A percentile compares a stretch with the other conserved stretches of the same genome.
These are phyloP conservation scores for Drosophila mimetica DNA, from an alignment of 2,888 invertebrate species.

Conservation along the genomic window DNA sequence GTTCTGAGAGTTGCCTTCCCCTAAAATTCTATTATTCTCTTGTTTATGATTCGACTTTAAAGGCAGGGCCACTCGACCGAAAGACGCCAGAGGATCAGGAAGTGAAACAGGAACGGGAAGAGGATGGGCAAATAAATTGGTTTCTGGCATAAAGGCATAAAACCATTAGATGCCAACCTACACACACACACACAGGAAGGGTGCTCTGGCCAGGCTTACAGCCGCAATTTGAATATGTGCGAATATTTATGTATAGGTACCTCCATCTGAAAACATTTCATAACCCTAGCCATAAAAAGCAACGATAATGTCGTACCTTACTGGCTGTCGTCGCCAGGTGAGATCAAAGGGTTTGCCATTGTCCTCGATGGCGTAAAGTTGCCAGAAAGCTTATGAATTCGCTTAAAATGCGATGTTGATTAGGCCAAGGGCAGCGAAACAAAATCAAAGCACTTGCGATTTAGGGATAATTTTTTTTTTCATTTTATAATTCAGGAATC, in stretches of 20 bases:
- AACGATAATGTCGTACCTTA: constrained; percentile 31
- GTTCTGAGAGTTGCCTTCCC: not conserved
- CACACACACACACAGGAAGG: constrained; percentile 36
- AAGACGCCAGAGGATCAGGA: constrained; percentile 55
- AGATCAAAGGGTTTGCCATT: constrained; percentile 57
- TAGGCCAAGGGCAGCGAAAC: not conserved
- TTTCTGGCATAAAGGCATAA: constrained; percentile 69
- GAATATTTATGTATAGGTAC: constrained; percentile 56
- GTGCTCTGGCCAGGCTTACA: constrained; percentile 17
- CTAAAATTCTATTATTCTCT: constrained; percentile 23
- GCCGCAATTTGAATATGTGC: constrained; percentile 73
- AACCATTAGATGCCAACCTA: constrained; percentile 62
- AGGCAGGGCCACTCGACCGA: constrained; percentile 13
- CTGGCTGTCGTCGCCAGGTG: constrained; percentile 33
- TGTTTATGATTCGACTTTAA: constrained; percentile 41
- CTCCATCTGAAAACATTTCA: constrained; percentile 51
- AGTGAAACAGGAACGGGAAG: constrained; percentile 62
- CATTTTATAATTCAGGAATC: too few species aligned
- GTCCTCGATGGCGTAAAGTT: constrained; percentile 17
- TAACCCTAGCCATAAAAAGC: constrained; percentile 45
- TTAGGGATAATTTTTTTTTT: too few species aligned
- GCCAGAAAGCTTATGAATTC: constrained; percentile 26
- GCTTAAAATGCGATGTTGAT: constrained; percentile 9
- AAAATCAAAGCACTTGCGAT: not conserved
- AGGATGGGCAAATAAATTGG: constrained; percentile 76